Conservation (phyloP, 2,113 vertebrate species). For the Fregata magnificens region DNA sequence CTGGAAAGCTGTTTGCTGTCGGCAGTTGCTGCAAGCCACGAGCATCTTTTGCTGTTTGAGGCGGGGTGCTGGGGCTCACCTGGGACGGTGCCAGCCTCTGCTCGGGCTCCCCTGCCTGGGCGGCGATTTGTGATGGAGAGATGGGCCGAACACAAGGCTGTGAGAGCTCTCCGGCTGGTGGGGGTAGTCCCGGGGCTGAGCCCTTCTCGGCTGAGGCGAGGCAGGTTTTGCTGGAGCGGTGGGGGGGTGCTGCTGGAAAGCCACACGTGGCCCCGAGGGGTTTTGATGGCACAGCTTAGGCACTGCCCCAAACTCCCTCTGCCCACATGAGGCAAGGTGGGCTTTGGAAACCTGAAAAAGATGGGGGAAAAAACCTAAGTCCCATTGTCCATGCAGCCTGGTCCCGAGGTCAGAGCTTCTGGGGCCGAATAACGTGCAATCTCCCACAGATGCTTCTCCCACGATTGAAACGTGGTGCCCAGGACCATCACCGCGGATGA, state of each 20-base stretch:
- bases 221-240: neutral
- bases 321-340: rapidly evolving
- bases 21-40: neutral
- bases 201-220: neutral
- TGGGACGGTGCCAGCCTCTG: neutral
- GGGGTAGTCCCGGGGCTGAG: no score
- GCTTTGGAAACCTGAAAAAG: neutral
- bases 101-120: neutral
- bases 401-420: neutral
- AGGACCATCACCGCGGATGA: no score
- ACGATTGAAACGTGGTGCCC: neutral
- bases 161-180: no score
- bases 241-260: no score
- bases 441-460: neutral
- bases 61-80: neutral
- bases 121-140: neutral
- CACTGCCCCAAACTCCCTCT: neutral
- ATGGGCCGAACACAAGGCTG: no score
- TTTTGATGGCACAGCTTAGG: no score
- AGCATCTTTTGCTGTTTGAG: neutral
- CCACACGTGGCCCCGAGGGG: no score
- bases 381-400: neutral
- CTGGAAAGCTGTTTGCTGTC: neutral
- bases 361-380: no score
- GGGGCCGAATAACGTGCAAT: rapidly evolving